Percentiles rank a stretch among this genome's conserved stretches.
Conservation (phyloP, 2,888 invertebrate genomes). For the Dryobota labecula region DNA sequence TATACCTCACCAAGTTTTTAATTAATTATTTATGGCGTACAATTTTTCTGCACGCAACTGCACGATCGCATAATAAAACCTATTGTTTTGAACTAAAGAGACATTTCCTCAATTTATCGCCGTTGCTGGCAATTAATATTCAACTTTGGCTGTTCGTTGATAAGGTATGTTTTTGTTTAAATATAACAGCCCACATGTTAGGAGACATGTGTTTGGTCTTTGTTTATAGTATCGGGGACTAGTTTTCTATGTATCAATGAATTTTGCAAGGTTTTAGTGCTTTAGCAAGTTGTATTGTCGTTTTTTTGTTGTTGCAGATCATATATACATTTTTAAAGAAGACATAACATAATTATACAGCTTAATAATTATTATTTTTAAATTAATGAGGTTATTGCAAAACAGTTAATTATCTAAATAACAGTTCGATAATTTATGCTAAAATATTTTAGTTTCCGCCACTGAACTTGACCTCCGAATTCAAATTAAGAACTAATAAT, state of each 20-base stretch:
- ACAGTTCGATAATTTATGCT: background rate
- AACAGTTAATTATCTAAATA: background rate
- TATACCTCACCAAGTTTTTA: conserved; percentile 13
- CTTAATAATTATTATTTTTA: background rate
- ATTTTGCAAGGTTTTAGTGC: conserved; percentile 32
- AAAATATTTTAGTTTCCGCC: background rate
- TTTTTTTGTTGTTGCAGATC: background rate
- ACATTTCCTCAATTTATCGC: conserved; percentile 61
- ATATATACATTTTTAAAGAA: background rate
- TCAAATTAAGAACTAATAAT: background rate
- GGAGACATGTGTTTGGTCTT: conserved; percentile 57
- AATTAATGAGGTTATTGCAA: background rate
- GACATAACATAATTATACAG: background rate
- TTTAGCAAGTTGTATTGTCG: background rate
- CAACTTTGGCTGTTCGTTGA: fast-evolving
- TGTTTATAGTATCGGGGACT: conserved; percentile 56
- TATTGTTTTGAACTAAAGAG: conserved; percentile 57
- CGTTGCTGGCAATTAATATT: conserved; percentile 20
- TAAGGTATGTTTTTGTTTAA: conserved; percentile 39
- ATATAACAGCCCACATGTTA: conserved; percentile 56
- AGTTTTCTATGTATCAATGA: conserved; percentile 36
- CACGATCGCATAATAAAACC: conserved; percentile 32
- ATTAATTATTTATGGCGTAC: conserved; percentile 18
- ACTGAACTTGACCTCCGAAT: background rate
- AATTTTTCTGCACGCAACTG: conserved; percentile 52